Percentiles rank a stretch among this genome's conserved stretches.
Evolutionary conservation across 1,140 invertebrate genomes (phyloP).

Genomic region (Achatina immaculata): DNA sequence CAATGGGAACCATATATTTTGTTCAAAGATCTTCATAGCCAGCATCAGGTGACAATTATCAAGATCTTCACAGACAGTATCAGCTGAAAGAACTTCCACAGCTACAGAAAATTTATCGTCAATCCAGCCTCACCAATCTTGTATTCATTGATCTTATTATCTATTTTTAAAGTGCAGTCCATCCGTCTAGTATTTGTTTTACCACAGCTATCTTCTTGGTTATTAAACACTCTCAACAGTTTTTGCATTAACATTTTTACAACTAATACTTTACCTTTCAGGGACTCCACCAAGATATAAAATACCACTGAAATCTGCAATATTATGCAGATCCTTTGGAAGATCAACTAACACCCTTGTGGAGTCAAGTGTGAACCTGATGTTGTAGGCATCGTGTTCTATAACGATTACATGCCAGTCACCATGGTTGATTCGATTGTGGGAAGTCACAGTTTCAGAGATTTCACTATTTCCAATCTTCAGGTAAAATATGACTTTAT

Average conservation of each 20-base stretch:
- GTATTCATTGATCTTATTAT: no score
- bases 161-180: no score
- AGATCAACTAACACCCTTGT: constrained; percentile 39
- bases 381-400: constrained; percentile 85
- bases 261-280: constrained; percentile 62
- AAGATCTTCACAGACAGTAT: no score
- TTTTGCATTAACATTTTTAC: not conserved
- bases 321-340: constrained; percentile 23
- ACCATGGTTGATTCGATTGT: constrained; percentile 85
- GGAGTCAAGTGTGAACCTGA: constrained; percentile 91
- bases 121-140: no score
- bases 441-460: constrained; percentile 84
- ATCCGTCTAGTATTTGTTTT: no score
- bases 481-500: constrained; percentile 90
- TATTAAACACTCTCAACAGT: no score
- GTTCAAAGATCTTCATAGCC: no score
- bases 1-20: no score
- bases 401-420: constrained; percentile 92
- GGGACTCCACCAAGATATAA: constrained; percentile 80
- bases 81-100: no score
- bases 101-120: no score
- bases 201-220: no score
- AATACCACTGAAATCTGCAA: constrained; percentile 45
- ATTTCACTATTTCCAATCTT: constrained; percentile 83
- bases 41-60: no score